Base-by-base conservation (phyloP, 2,113 vertebrate genomes). In the Cephalopholis sonnerati region DNA sequence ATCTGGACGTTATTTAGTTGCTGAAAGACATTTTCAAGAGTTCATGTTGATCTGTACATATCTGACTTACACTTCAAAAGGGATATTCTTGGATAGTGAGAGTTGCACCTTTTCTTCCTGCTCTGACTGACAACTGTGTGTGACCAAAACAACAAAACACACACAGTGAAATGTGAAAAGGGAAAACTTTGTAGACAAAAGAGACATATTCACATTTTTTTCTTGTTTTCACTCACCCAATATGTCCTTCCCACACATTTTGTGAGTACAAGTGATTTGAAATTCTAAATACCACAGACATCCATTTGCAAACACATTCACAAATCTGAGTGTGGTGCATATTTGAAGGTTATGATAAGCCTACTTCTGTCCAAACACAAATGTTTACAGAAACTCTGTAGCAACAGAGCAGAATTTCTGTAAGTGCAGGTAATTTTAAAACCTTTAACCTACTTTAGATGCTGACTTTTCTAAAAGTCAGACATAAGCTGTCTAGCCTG, bases 21-120 rank as follows among this genome's bases (percentile, higher is more conserved):
- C 58, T 73, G 41, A 55, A 73, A 78, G 12, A 24, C 17, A 1
- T 73, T 7, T 61, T 77, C 27, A 62, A 32, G n/a, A 16, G 4
- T 73, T 78, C 39, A 51, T 80, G 27, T 41, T 78, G 22, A 79
- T 82, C 76, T 58, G 54, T 24, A 8, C 58, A 66, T 65, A 57
- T 59, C 39, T 73, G 61, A 71, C 54, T 64, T 61, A 10, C 15
- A 58, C 51, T 61, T 77, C 24, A 79, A 84, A 82, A 44, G 15
- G 36, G 53, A 73, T 89, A 59, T 69, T 79, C 25, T 32, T 66
- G 36, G 53, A 79, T 51, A 36, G 72, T 48, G 22, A 66, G 44
- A 65, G 18, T 57, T 70, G 51, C 44, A 68, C 44, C 32, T 66
- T 82, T 20, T 58, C 36, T 44, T 29, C 12, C 25, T 10, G 2